These are phyloP conservation scores for Poeciliopsis occidentalis DNA, from an alignment of 2,113 vertebrate species.

Conservation along the genomic window DNA sequence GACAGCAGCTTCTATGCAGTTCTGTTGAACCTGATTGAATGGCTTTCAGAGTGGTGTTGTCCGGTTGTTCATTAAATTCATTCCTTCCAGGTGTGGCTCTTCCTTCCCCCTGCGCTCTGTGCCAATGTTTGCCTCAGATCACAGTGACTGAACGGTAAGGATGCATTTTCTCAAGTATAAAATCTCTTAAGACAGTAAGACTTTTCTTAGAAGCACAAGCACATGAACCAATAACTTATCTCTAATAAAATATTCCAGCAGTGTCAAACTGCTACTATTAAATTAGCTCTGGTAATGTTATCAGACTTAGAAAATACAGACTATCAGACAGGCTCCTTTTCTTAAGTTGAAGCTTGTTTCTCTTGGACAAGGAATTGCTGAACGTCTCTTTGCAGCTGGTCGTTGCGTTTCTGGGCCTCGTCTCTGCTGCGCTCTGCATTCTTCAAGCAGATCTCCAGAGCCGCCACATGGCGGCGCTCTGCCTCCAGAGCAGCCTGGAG, in stretches of 20 bases:
- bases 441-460: slow-evolving; percentile 82
- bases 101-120: neutral
- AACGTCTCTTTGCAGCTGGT: slow-evolving; percentile 82
- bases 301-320: slow-evolving; percentile 2
- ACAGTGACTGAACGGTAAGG: neutral
- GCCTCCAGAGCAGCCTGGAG: slow-evolving; percentile 83
- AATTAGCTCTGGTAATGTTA: slow-evolving; percentile 1
- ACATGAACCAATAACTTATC: slow-evolving; percentile 29
- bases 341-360: slow-evolving; percentile 52
- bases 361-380: slow-evolving; percentile 69
- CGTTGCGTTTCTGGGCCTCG: slow-evolving; percentile 82
- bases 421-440: slow-evolving; percentile 74
- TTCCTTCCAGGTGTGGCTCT: slow-evolving; percentile 1
- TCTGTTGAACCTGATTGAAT: neutral
- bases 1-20: slow-evolving; percentile 1
- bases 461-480: slow-evolving; percentile 76
- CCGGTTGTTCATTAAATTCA: neutral
- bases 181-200: neutral
- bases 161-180: neutral
- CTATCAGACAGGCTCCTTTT: neutral
- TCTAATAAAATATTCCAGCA: neutral
- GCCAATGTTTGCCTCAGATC: neutral
- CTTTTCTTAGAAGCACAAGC: slow-evolving; percentile 13
- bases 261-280: slow-evolving; percentile 3
- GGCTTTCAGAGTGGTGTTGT: neutral